Evolutionary conservation across 2,888 invertebrate genomes (phyloP), one percentile per base, ranked within the genome.

Genomic region (Cephalotes varians): DNA sequence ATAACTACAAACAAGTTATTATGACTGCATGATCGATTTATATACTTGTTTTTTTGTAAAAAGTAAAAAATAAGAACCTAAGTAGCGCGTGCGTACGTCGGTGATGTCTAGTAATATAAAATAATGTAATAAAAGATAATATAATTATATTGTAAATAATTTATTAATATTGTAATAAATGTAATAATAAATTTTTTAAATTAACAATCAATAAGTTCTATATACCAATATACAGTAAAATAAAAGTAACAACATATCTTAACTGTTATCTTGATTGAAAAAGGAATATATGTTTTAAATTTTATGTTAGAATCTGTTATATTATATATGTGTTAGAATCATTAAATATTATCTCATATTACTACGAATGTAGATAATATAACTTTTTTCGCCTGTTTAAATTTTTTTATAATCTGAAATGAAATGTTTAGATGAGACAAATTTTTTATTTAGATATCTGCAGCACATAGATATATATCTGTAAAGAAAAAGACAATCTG

Each of bases 331-430:
- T 47, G 1, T 47, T 18, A 47, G 40, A 40, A 40, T 40, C 3
- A 34, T 12, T 47, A 18, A 58, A 58, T 31, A 6, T 18, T n/a
- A n/a, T 56, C 2, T 58, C 1, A 31, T n/a, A n/a, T 60, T n/a
- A 34, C n/a, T n/a, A n/a, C 4, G 2, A 60, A 9, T 60, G n/a
- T n/a, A n/a, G n/a, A 34, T n/a, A 34, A 10, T 31, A 58, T 34
- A 10, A 31, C 0, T 34, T n/a, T n/a, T 34, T n/a, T 34, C 2
- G 7, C 1, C 4, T 34, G 10, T 34, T 2, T 60, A 34, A 34
- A 60, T 12, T 12, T n/a, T 31, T 60, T n/a, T 34, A 60, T 34
- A 60, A 60, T 60, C n/a, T 60, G 34, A 60, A 60, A 34, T 58
- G 40, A 3, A 40, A n/a, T n/a, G n/a, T n/a, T n/a, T n/a, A n/a